These are phyloP conservation scores for Melanerpes formicivorus DNA, from an alignment of 2,113 vertebrate genomes.

Conservation along the genomic window DNA sequence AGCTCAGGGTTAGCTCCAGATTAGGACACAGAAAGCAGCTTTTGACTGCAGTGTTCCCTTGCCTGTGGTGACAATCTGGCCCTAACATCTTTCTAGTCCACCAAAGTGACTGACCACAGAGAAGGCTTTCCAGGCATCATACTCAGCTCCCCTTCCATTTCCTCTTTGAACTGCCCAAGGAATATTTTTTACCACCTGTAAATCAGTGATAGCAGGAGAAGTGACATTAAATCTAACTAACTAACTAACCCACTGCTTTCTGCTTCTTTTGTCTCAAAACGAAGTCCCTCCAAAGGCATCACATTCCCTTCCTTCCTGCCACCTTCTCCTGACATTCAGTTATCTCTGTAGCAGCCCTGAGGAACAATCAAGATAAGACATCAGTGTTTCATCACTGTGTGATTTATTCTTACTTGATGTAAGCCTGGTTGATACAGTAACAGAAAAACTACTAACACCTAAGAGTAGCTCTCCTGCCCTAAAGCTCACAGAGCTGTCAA, in stretches of 20 bases:
- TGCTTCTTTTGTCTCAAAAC: neutral
- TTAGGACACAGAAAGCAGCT: neutral
- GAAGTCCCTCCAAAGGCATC: neutral
- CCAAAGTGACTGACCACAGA: neutral
- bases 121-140: neutral
- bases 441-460: neutral
- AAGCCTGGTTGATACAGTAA: neutral
- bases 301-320: conserved; percentile 36
- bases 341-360: conserved; percentile 2
- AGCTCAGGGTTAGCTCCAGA: neutral
- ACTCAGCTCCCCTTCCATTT: neutral
- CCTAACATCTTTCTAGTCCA: neutral
- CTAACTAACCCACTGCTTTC: neutral
- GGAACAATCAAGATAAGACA: conserved; percentile 20
- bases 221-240: rapidly evolving
- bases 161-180: neutral
- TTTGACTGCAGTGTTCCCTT: neutral
- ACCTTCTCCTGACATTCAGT: neutral
- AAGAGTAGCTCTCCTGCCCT: neutral
- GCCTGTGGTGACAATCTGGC: neutral
- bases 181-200: neutral
- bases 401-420: neutral
- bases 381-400: neutral
- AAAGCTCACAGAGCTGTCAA: neutral
- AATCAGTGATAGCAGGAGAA: neutral